Conservation (phyloP, 2,797 vertebrate genomes). For the Pseudotriccus pelzelni region DNA sequence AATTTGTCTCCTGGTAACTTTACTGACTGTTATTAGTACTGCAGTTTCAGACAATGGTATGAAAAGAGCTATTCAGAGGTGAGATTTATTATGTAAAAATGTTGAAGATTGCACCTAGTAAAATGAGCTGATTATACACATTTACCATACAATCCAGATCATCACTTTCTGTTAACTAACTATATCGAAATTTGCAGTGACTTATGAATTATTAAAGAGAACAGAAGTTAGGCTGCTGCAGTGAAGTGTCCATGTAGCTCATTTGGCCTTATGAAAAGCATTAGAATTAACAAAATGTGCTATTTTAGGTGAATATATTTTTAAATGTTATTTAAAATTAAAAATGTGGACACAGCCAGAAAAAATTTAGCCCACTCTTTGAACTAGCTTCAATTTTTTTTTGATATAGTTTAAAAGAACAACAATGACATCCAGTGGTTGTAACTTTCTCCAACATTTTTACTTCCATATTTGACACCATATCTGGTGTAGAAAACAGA, state of each 20-base stretch:
- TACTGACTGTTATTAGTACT: background rate
- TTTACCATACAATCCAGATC: background rate
- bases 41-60: background rate
- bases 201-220: background rate
- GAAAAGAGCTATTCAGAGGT: background rate
- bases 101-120: background rate
- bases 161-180: background rate
- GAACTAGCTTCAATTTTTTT: background rate
- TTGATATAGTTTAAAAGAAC: background rate
- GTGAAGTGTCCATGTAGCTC: background rate
- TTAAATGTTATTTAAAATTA: background rate
- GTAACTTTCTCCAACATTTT: background rate
- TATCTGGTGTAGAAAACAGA: background rate
- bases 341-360: background rate
- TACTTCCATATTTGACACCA: background rate
- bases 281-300: background rate
- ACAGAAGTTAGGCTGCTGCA: background rate
- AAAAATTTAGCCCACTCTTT: background rate
- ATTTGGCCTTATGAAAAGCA: background rate
- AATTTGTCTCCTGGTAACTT: background rate
- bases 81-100: background rate
- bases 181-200: background rate
- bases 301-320: background rate
- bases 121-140: background rate
- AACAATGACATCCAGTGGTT: conserved; percentile 61